Conservation (phyloP, 2,113 vertebrate genomes). For the Turnix velox region DNA sequence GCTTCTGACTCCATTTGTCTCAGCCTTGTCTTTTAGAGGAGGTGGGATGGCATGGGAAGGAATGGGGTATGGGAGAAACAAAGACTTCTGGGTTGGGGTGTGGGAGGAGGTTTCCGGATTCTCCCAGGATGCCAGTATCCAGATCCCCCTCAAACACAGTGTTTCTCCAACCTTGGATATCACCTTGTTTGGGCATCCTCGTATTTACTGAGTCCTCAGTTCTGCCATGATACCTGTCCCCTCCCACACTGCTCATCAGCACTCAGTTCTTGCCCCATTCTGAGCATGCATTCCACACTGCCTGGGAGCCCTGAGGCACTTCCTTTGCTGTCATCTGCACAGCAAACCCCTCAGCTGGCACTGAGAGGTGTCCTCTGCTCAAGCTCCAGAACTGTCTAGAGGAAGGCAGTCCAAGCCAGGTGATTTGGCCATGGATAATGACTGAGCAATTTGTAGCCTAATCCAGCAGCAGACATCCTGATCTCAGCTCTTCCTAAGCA, state of each 20-base stretch:
- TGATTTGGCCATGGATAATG: neutral
- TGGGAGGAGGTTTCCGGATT: neutral
- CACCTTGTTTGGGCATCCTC: neutral
- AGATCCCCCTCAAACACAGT: neutral
- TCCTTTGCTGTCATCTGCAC: neutral
- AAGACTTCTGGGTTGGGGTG: neutral
- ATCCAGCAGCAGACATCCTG: conserved; percentile 40
- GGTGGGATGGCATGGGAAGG: neutral
- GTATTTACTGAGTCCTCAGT: neutral
- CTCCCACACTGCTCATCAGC: neutral
- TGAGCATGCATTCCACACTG: neutral
- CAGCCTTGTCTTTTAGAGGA: neutral
- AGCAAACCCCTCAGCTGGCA: neutral
- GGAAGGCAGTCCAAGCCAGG: neutral
- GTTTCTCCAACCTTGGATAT: neutral
- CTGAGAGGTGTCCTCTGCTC: neutral
- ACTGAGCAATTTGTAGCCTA: conserved; percentile 42
- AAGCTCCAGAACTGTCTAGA: neutral
- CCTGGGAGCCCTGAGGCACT: neutral
- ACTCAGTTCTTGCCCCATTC: neutral
- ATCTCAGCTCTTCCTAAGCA: conserved; percentile 50
- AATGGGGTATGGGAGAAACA: neutral
- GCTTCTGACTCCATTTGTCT: conserved; percentile 14
- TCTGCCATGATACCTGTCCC: neutral
- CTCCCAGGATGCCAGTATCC: neutral